Evolutionary conservation across 2,888 invertebrate genomes (phyloP), one percentile per base, ranked within the genome.

Genomic region (Phyllotreta striolata): DNA sequence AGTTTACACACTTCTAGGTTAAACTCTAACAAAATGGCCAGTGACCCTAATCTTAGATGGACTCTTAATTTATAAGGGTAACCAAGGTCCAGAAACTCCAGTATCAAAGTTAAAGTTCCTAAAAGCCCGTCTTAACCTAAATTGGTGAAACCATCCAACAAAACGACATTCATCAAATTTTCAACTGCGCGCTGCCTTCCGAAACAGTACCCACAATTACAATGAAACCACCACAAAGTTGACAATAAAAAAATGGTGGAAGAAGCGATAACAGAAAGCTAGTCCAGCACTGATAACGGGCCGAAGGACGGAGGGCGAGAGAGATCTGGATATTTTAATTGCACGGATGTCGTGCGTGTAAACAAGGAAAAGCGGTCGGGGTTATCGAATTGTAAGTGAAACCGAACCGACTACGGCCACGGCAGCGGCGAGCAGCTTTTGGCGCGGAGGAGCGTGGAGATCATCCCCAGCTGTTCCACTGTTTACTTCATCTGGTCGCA

Each of bases 401-500:
- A 79, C 78, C 77, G 69, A 70, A 61, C 67, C 63, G 66, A 63
- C 44, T 44, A 44, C 39, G 34, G 51, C 40, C 14, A 39, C 58
- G 38, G 14, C 52, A 52, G 64, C 61, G 64, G 12, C 13, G 34
- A 60, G 37, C 52, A 52, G 52, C 43, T 12, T 43, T 55, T 41
- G 51, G 41, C n/a, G 8, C 14, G 34, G 51, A 54, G 55, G 52
- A 43, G 52, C 39, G 44, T 56, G 59, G 51, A 65, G 66, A 68
- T 68, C 66, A 62, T 66, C 64, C 75, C 76, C 79, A 79, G 77
- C 78, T 79, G 78, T 74, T 76, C 73, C 75, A 77, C 74, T 80
- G 78, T 80, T 80, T 80, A 77, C 78, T 79, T 77, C 79, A 80
- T 79, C 79, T 80, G 80, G 78, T 78, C 73, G 76, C 74, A 78